Percentiles rank a stretch among this genome's conserved stretches.
Evolutionary conservation across 35 echinoderm and acorn worm species (phyloP).

Genomic region (Heliocidaris tuberculata): DNA sequence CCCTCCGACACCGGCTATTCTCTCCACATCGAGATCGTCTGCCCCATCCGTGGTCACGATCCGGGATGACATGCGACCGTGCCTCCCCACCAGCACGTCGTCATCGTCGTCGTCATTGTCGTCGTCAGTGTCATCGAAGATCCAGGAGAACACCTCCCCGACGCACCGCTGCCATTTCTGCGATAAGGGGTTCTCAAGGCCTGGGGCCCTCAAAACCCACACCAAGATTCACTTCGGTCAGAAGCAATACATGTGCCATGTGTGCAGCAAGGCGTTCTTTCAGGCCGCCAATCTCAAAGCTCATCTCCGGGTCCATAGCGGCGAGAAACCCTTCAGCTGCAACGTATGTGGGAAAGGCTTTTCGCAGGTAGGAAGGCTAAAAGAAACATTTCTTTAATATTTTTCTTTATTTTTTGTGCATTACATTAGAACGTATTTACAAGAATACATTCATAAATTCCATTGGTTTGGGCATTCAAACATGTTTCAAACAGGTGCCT

Average conservation of each 20-base stretch:
- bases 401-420: no score
- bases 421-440: no score
- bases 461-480: not conserved
- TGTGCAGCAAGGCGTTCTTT: conserved; percentile 62
- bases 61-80: not conserved
- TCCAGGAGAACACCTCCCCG: not conserved
- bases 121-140: not conserved
- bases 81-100: not conserved
- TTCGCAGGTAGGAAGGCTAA: conserved; percentile 50
- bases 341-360: conserved; percentile 49
- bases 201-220: conserved; percentile 54
- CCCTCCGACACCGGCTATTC: not conserved
- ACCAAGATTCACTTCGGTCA: conserved; percentile 59
- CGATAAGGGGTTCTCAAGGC: conserved; percentile 49
- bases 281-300: conserved; percentile 47
- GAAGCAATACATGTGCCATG: conserved; percentile 56
- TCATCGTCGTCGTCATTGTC: not conserved
- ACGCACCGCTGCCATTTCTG: conserved; percentile 57
- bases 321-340: conserved; percentile 68
- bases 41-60: not conserved
- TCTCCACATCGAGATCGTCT: not conserved
- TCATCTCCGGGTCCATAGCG: conserved; percentile 60
- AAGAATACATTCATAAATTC: no score
- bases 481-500: not conserved
- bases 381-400: no score